Evolutionary conservation across 2,113 vertebrate genomes (phyloP).

Genomic region (Gallinago media): DNA sequence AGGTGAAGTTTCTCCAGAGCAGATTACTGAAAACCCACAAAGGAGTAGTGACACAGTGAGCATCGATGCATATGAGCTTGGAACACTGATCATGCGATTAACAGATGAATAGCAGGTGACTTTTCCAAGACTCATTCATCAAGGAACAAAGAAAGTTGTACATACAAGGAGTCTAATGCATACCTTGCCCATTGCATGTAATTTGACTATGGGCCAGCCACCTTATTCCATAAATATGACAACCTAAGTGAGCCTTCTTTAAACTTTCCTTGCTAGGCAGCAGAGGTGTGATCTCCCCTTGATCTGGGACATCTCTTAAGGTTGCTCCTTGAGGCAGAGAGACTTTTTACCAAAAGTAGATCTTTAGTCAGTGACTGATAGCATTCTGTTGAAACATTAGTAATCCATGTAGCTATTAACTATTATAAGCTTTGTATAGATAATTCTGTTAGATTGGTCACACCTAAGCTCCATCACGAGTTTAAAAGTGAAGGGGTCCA

Average conservation of each 20-base stretch:
- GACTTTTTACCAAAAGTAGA: not conserved
- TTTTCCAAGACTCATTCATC: not conserved
- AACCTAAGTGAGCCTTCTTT: not conserved
- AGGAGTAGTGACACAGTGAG: not conserved
- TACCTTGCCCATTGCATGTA: not conserved
- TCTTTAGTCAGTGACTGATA: not conserved
- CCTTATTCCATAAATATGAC: not conserved
- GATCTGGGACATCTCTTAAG: not conserved
- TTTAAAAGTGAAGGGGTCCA: not conserved
- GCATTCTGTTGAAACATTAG: not conserved
- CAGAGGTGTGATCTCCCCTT: not conserved
- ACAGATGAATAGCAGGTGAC: not conserved
- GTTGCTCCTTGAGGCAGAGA: not conserved
- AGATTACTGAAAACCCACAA: not conserved
- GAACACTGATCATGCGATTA: not conserved
- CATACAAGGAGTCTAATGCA: not conserved
- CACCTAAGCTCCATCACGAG: not conserved
- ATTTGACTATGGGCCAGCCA: not conserved
- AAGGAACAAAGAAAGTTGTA: not conserved
- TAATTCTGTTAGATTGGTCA: not conserved
- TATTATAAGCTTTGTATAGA: not conserved
- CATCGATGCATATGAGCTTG: not conserved
- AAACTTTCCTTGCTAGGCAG: not conserved
- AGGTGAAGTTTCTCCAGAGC: not conserved
- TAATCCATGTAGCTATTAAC: not conserved